phyloP scores from a whole-genome alignment of 23 tunicate genomes.

The Trididemnum miniatum region DNA sequence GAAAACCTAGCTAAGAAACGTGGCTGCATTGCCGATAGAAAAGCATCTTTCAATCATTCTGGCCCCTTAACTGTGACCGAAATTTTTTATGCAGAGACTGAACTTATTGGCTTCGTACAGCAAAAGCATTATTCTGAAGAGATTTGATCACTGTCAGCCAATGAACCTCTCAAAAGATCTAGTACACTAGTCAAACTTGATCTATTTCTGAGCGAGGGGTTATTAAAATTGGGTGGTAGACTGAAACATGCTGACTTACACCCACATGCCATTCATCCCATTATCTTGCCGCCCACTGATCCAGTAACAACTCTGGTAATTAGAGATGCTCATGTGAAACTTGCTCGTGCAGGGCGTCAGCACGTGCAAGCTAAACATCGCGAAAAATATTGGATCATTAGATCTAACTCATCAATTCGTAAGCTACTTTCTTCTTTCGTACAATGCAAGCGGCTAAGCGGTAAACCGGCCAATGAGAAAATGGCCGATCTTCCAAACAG shows the following conservation, averaged over 20 bases:
- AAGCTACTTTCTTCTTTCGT: neutral
- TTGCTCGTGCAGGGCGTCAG: conserved; percentile 31
- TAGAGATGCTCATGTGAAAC: conserved; percentile 12
- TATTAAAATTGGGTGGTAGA: neutral
- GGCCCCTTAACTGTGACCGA: conserved; percentile 22
- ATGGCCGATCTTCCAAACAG: conserved; percentile 1
- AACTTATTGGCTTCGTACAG: too few species aligned
- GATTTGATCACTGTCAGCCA: neutral
- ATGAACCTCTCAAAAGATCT: neutral
- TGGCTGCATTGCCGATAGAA: neutral
- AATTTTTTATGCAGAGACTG: conserved; percentile 24
- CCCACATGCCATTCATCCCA: conserved; percentile 13
- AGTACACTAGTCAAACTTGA: conserved; percentile 23
- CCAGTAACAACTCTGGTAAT: conserved; percentile 30
- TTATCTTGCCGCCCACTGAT: neutral
- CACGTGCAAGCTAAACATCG: conserved; percentile 16
- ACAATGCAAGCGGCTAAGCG: neutral
- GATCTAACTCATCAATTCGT: neutral
- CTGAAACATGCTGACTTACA: neutral
- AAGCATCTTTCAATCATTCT: too few species aligned
- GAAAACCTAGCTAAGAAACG: neutral
- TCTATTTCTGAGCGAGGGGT: conserved; percentile 27
- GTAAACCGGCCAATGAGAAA: neutral
- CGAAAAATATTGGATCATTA: conserved; percentile 32
- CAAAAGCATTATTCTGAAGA: neutral